Evolutionary conservation across 2,888 invertebrate genomes (phyloP).

Genomic region (Rhynchonema sp.): DNA sequence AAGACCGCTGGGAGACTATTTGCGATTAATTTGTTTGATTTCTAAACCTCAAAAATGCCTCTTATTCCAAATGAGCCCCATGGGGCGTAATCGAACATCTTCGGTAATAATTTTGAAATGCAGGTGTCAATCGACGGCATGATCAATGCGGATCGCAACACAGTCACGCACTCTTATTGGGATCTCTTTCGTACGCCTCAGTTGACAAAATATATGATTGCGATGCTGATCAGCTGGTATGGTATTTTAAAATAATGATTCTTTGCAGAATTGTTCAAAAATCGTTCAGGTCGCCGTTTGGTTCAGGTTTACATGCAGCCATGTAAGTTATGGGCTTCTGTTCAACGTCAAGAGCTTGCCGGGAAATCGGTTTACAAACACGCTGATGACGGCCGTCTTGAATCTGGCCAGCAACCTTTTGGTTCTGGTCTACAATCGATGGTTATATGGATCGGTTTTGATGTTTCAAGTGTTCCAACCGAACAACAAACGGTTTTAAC

Average conservation of each 20-base stretch:
- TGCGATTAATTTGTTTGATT: no score
- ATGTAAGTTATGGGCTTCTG: background rate
- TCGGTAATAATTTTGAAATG: no score
- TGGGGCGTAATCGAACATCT: no score
- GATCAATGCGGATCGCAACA: no score
- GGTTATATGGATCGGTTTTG: no score
- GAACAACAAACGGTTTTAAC: no score
- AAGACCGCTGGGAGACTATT: no score
- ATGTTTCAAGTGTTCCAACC: no score
- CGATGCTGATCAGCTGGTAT: background rate
- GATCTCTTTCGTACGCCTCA: background rate
- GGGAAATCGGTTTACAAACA: background rate
- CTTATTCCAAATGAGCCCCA: no score
- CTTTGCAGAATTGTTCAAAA: background rate
- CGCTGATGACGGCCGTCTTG: background rate
- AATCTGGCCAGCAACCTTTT: background rate
- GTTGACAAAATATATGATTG: background rate
- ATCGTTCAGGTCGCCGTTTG: background rate
- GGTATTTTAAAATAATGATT: background rate
- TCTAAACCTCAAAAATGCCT: no score
- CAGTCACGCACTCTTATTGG: background rate
- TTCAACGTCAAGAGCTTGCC: background rate
- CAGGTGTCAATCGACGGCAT: no score
- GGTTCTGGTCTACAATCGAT: background rate
- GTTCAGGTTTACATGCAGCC: background rate